Conservation (phyloP, 2,888 invertebrate species). For the Alsophila aescularia region DNA sequence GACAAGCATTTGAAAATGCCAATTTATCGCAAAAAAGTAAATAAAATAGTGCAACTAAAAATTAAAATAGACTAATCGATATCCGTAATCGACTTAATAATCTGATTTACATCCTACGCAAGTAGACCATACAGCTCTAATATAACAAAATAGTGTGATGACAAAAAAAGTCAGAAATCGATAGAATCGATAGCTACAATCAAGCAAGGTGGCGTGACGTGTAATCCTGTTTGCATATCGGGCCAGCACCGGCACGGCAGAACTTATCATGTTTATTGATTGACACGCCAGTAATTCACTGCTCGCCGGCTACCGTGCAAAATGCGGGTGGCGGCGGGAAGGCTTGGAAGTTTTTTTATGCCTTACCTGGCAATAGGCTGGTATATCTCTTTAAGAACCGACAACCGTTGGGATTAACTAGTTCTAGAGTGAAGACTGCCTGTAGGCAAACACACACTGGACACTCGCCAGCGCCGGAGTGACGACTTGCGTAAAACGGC, state of each 20-base stretch:
- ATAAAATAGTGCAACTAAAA: background rate
- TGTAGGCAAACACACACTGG: too few species aligned
- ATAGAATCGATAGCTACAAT: slow-evolving; percentile 56
- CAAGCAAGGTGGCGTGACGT: slow-evolving; percentile 63
- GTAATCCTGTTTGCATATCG: slow-evolving; percentile 82
- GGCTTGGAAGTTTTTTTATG: background rate
- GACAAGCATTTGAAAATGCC: too few species aligned
- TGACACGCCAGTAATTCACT: slow-evolving; percentile 82
- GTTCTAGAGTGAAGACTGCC: too few species aligned
- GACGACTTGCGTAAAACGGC: too few species aligned
- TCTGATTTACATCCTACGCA: background rate
- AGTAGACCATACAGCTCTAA: background rate
- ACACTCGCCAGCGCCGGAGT: too few species aligned
- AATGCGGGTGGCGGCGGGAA: slow-evolving; percentile 45
- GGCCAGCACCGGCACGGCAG: slow-evolving; percentile 75
- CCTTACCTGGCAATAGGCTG: too few species aligned
- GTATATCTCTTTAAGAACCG: too few species aligned
- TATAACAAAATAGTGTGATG: slow-evolving; percentile 3
- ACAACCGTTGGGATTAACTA: too few species aligned
- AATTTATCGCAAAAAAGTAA: background rate
- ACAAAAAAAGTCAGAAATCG: slow-evolving; percentile 22
- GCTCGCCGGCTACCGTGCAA: slow-evolving; percentile 57
- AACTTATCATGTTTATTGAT: slow-evolving; percentile 85
- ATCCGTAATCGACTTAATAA: background rate
- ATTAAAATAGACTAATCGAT: background rate